A percentile compares a stretch with the other conserved stretches of the same genome.
phyloP scores from a whole-genome alignment of 2,113 vertebrate genomes.

The Collichthys lucidus region DNA sequence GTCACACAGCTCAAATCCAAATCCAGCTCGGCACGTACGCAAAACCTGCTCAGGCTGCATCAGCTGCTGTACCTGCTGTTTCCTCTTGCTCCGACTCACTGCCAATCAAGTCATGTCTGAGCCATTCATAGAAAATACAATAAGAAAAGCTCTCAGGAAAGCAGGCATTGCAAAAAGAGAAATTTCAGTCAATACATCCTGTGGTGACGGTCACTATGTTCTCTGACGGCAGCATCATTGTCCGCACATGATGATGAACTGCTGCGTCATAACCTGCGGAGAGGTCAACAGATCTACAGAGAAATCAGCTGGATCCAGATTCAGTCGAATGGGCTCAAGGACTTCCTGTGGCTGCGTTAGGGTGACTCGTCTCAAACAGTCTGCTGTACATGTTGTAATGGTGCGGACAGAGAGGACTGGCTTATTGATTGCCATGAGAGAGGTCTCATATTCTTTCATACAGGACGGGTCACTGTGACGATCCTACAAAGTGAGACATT shows the following conservation, averaged over 20 bases:
- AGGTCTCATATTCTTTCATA: conserved; percentile 1
- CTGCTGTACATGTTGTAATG: not conserved
- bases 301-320: conserved; percentile 1
- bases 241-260: not conserved
- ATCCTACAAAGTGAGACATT: not conserved
- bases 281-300: conserved; percentile 6
- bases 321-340: conserved; percentile 39
- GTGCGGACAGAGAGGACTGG: conserved; percentile 35
- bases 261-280: conserved; percentile 36
- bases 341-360: conserved; percentile 21
- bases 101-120: conserved; percentile 24
- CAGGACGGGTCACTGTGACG: conserved; percentile 12
- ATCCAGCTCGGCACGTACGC: not conserved
- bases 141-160: conserved; percentile 7
- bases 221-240: conserved; percentile 16
- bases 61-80: not conserved
- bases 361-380: conserved; percentile 34
- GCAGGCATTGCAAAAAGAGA: not conserved
- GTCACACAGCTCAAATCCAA: not conserved
- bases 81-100: conserved; percentile 11
- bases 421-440: conserved; percentile 57
- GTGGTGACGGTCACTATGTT: conserved; percentile 18
- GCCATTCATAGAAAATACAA: conserved; percentile 5
- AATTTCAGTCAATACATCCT: conserved; percentile 28
- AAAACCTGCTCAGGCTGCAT: not conserved